Evolutionary conservation across 2,888 invertebrate species (phyloP), one percentile per base, ranked within the genome.

Genomic region (Embidobia sp.): DNA sequence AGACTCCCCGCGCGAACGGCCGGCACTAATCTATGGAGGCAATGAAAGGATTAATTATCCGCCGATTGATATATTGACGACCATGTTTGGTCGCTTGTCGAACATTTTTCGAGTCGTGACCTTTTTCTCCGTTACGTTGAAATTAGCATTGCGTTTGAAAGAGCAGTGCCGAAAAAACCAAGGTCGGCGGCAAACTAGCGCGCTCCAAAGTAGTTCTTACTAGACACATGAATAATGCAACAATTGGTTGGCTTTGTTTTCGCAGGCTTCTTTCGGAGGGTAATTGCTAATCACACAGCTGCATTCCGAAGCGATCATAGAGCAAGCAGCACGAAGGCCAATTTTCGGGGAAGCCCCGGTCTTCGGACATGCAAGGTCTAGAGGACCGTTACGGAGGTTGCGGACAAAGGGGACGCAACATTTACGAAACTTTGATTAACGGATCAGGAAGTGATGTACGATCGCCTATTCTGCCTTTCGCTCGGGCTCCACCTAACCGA

Each of bases 221-320:
- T 83, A 82, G 81, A 81, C 67, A 74, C 83, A 85, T 85, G 85
- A 85, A 85, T 85, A 85, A 85, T 85, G 84, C 84, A 85, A 83
- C 82, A 83, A 84, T 85, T 81, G 78, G 79, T 10, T 11, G 80
- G 85, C 84, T 84, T 84, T 83, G 83, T 84, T 82, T 84, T 82
- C 83, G 80, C 78, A 59, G 79, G 66, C 69, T 79, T 61, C 29
- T n/a, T n/a, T n/a, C n/a, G n/a, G n/a, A n/a, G 31, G 49, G 15
- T 69, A 57, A 69, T 57, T 51, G 33, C 51, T 53, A 70, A 70
- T 70, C 61, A 61, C 64, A 64, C 46, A 64, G 75, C 70, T 78
- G 75, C 76, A 78, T 72, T 72, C 59, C 63, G 10, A 27, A 49
- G 44, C 73, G 73, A 79, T 77, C 70, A 77, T 74, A 77, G 75